phyloP scores from a whole-genome alignment of 2,113 vertebrate genomes.

The Cervus canadensis region DNA sequence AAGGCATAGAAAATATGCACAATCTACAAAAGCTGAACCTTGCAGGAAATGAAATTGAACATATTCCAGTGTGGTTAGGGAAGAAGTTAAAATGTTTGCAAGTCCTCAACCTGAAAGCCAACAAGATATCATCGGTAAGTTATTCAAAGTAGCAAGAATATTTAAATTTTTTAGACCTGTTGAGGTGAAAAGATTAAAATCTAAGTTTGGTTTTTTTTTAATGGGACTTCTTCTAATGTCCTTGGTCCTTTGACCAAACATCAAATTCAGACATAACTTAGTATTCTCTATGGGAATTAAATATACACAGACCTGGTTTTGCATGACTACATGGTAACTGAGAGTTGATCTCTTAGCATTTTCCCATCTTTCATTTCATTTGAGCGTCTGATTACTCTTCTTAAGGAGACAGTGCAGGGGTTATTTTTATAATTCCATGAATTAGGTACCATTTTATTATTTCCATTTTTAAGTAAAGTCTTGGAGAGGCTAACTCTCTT shows the following conservation, averaged over 20 bases:
- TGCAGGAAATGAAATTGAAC: conserved; percentile 87
- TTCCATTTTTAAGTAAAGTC: conserved; percentile 3
- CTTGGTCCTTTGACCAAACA: not conserved
- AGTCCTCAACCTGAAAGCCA: conserved; percentile 82
- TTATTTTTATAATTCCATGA: not conserved
- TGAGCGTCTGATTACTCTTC: not conserved
- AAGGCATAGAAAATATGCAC: conserved; percentile 88
- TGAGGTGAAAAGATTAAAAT: not conserved
- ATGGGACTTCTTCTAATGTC: not conserved
- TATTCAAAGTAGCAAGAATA: not conserved
- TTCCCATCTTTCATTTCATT: not conserved
- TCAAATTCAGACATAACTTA: not conserved
- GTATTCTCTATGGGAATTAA: not conserved
- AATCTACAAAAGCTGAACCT: conserved; percentile 87
- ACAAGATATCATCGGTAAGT: conserved; percentile 88
- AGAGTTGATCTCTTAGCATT: not conserved
- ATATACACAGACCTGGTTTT: not conserved
- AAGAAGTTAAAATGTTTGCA: conserved; percentile 85
- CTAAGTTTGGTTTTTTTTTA: not conserved
- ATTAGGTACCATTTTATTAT: not conserved
- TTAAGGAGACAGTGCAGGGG: not conserved
- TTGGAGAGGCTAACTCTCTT: not conserved
- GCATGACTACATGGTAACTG: not conserved
- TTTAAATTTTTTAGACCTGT: not conserved
- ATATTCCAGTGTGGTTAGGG: conserved; percentile 87